A percentile compares a stretch with the other conserved stretches of the same genome.
Evolutionary conservation across 1,140 invertebrate species (phyloP).

Genomic region (Dufourea novaeangliae): DNA sequence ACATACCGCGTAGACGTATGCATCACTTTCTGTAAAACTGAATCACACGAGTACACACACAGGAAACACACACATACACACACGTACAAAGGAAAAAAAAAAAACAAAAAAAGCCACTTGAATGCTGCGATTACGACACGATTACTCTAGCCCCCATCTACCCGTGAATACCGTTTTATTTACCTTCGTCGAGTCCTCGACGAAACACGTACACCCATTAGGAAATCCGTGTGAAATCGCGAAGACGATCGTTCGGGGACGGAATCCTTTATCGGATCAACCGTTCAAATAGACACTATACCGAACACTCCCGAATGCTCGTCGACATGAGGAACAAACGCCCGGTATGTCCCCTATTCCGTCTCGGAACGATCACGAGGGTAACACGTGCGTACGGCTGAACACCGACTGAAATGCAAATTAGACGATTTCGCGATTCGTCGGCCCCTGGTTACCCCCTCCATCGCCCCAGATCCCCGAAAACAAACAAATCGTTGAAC

Average conservation of each 20-base stretch:
- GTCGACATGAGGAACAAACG: no score
- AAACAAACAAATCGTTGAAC: constrained; percentile 44
- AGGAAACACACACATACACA: constrained; percentile 2
- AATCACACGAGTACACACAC: constrained; percentile 26
- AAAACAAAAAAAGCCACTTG: not conserved
- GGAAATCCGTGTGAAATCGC: not conserved
- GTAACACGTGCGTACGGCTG: not conserved
- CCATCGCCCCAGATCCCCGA: constrained; percentile 22
- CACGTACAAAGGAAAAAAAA: not conserved
- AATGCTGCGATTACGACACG: constrained; percentile 41
- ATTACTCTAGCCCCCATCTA: constrained; percentile 5
- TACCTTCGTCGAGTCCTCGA: constrained; percentile 38
- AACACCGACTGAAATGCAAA: no score
- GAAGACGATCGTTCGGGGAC: no score
- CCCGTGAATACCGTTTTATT: constrained; percentile 19
- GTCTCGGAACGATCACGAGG: no score
- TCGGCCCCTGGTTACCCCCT: constrained; percentile 12
- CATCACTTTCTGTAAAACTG: constrained; percentile 49
- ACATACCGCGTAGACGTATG: constrained; percentile 50
- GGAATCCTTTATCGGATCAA: no score
- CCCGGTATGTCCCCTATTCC: no score
- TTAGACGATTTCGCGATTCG: constrained; percentile 15
- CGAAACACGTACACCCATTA: not conserved
- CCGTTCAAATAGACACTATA: no score
- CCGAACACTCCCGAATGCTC: no score